phyloP scores from a whole-genome alignment of 2,888 invertebrate genomes.

The Torymus tubicola region DNA sequence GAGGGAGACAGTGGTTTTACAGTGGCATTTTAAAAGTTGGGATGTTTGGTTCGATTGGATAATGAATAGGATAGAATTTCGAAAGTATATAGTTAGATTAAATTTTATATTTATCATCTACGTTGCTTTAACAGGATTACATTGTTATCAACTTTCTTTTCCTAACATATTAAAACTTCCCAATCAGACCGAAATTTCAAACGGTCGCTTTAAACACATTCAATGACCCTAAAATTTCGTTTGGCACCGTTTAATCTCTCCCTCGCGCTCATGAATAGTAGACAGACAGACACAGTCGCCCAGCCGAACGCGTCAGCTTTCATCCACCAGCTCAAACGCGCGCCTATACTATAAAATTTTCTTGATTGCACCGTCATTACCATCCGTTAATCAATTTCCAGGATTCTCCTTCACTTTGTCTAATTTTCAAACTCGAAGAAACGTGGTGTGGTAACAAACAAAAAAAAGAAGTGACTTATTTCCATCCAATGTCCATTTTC shows the following conservation, averaged over 20 bases:
- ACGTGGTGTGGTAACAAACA: not conserved
- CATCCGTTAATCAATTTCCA: constrained; percentile 27
- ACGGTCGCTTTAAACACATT: not conserved
- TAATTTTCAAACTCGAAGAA: constrained; percentile 8
- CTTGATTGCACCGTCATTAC: constrained; percentile 11
- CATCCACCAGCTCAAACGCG: not conserved
- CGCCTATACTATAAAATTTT: constrained; percentile 5
- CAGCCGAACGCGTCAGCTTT: not conserved
- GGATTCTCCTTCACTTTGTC: not conserved
- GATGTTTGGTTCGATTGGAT: no score
- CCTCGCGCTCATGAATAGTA: no score
- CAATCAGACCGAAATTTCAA: not conserved
- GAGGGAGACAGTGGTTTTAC: no score
- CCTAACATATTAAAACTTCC: no score
- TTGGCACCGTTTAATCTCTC: not conserved
- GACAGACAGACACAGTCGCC: no score
- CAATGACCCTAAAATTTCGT: not conserved
- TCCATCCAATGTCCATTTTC: constrained; percentile 48
- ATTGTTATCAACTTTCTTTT: no score
- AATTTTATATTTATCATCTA: no score
- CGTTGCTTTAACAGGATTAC: no score
- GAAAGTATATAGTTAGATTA: no score
- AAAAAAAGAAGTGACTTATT: constrained; percentile 20
- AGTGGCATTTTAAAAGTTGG: no score
- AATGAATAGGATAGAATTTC: no score